These are phyloP conservation scores for Rapana venosa DNA, from an alignment of 2,888 invertebrate species.

Conservation along the genomic window DNA sequence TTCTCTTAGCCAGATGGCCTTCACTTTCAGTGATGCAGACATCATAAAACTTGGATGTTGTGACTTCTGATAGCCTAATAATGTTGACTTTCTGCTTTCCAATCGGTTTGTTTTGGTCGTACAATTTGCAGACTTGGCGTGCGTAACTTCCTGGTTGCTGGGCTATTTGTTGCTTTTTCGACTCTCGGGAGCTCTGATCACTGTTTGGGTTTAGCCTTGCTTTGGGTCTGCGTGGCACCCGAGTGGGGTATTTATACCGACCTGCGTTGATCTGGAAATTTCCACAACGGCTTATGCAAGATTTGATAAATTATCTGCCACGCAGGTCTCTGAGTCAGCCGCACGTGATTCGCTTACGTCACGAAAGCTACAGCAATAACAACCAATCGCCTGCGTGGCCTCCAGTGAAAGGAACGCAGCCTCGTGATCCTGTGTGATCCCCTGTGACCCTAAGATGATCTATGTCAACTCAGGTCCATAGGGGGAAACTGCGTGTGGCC, in stretches of 20 bases:
- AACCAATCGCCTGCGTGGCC: background rate
- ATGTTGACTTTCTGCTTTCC: background rate
- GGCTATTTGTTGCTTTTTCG: background rate
- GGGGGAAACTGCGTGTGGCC: background rate
- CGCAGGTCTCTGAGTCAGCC: background rate
- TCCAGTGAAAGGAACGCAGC: background rate
- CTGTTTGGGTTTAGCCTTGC: background rate
- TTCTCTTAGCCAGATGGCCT: background rate
- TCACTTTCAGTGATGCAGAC: background rate
- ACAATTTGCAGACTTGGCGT: background rate
- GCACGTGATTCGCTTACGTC: background rate
- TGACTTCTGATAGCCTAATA: background rate
- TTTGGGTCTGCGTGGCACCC: conserved; percentile 16
- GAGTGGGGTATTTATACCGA: background rate
- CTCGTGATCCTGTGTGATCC: background rate
- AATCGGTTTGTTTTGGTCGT: background rate
- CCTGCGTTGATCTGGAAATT: background rate
- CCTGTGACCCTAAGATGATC: background rate
- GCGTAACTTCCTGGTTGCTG: background rate
- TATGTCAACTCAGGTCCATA: background rate
- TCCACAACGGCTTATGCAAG: background rate
- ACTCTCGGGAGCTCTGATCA: background rate
- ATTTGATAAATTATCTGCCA: background rate
- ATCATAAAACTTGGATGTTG: background rate
- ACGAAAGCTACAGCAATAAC: background rate